Base-by-base conservation (phyloP, 2,888 invertebrate genomes). In the Capitulum mitella region DNA sequence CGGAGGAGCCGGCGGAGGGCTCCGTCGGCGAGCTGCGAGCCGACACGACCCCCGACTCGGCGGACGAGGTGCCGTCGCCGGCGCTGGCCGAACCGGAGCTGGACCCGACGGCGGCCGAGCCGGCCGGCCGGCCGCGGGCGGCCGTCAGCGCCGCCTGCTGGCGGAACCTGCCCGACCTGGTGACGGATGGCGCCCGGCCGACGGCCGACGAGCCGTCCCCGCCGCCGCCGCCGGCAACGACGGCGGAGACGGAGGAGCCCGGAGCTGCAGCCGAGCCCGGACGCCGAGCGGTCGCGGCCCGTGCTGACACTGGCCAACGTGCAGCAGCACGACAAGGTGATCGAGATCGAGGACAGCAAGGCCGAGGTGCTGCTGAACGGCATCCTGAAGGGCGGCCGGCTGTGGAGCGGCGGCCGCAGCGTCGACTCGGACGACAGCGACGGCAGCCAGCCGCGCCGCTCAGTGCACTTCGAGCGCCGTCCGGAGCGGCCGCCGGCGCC, bases 331-430 rank as follows among this genome's bases (percentile, higher is more conserved):
- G 81, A 81, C 77, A 80, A 80, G 78, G 78, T 81, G 78, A 79
- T 80, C 78, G 77, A 77, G 37, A 77, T 78, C 51, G 75, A 40
- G 14, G 51, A 78, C 29, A 8, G 51, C 34, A 78, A 79, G 70
- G 79, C 80, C n/a, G 78, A 81, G 40, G 80, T 81, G 61, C 79
- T 81, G 78, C 83, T 84, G 75, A 91, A 90, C 77, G 93, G 93
- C 46, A 93, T 93, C 80, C 86, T 93, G 8, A 93, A 93, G 85
- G 92, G 93, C 26, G 92, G 93, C 16, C 88, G 91, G 81, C 87
- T 93, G 26, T 92, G 93, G 92, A 91, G 91, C 83, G 89, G 89
- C 80, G 85, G 29, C 40, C 37, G 82, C n/a, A 83, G 87, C 61
- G 88, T 88, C 80, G 43, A 77, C 61, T 79, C 77, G 58, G 79